Evolutionary conservation across 2,113 vertebrate species (phyloP).

Genomic region (Heterocephalus glaber): DNA sequence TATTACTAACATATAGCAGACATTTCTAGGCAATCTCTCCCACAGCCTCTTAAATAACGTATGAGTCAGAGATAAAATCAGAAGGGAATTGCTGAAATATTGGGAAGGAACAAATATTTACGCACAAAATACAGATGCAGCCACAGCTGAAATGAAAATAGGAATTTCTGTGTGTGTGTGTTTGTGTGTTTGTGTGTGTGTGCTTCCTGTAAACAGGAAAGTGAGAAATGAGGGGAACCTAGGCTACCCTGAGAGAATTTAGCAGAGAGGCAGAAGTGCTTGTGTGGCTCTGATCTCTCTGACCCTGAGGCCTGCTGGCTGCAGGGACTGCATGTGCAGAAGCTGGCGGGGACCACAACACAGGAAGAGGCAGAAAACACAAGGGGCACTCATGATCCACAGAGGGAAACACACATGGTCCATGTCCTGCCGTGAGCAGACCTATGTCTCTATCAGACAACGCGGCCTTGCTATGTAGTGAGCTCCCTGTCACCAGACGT

Average conservation of each 20-base stretch:
- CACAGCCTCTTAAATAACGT: background rate
- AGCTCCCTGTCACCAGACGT: background rate
- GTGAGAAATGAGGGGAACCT: background rate
- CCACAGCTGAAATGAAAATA: background rate
- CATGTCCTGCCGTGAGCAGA: background rate
- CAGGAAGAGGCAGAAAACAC: background rate
- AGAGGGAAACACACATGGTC: background rate
- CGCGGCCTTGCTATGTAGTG: background rate
- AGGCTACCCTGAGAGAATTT: background rate
- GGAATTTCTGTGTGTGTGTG: background rate
- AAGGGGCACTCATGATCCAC: rapidly evolving
- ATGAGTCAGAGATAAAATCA: background rate
- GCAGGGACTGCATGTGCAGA: background rate
- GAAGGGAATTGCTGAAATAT: background rate
- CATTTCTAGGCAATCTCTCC: background rate
- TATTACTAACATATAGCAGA: rapidly evolving
- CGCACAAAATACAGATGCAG: background rate
- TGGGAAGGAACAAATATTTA: background rate
- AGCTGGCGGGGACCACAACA: background rate
- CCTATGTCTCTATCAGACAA: background rate
- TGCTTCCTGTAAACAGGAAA: background rate
- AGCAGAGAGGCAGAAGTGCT: background rate
- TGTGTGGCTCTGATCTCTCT: background rate
- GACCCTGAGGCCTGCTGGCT: background rate
- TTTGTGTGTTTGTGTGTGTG: too few relatives aligned